Evolutionary conservation across 2,888 invertebrate species (phyloP).

Genomic region (Hypsopygia costalis): DNA sequence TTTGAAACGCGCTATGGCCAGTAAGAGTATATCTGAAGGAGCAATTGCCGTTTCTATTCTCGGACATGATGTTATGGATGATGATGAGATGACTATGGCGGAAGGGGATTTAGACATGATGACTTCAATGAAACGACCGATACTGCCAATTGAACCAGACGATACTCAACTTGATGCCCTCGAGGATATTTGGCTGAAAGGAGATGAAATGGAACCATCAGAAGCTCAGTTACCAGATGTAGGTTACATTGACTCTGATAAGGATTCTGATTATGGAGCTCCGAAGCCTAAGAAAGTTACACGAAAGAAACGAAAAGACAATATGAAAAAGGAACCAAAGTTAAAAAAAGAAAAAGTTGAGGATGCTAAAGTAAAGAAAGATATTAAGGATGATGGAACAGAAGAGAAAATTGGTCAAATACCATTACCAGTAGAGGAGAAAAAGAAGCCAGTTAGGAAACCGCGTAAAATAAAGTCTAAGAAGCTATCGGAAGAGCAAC

Average conservation of each 20-base stretch:
- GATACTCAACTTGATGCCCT: constrained; percentile 87
- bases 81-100: constrained; percentile 78
- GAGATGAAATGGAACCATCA: constrained; percentile 85
- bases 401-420: constrained; percentile 16
- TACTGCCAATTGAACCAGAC: constrained; percentile 79
- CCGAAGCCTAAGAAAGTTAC: constrained; percentile 41
- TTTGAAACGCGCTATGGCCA: constrained; percentile 79
- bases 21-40: constrained; percentile 78
- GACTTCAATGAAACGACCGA: constrained; percentile 69
- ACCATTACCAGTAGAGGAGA: constrained; percentile 17
- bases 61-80: constrained; percentile 78
- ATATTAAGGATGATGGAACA: constrained; percentile 17
- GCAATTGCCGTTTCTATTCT: constrained; percentile 81
- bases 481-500: constrained; percentile 53
- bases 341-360: constrained; percentile 26
- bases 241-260: constrained; percentile 71
- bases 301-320: constrained; percentile 38
- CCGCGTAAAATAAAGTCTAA: constrained; percentile 48
- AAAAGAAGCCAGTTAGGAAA: constrained; percentile 20
- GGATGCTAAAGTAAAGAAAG: constrained; percentile 20
- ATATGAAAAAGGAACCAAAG: constrained; percentile 38
- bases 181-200: constrained; percentile 90
- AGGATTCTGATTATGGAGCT: constrained; percentile 67
- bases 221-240: constrained; percentile 70
- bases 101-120: constrained; percentile 76